Base-by-base conservation (phyloP, 2,113 vertebrate species). In the Actenoides hombroni region DNA sequence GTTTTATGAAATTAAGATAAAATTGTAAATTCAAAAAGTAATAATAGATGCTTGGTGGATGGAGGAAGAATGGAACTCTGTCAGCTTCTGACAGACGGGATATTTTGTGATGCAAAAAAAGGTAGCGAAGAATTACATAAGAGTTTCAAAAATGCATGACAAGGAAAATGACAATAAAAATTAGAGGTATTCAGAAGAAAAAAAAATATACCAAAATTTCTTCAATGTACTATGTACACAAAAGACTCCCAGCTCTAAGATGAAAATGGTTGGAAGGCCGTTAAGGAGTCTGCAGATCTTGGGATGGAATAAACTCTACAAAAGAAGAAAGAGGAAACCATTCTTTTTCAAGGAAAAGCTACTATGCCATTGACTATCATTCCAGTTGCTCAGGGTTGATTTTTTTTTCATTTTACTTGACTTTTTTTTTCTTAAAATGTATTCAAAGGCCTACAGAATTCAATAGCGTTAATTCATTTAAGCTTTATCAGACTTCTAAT, bases 91-190 rank as follows among this genome's bases (percentile, higher is more conserved):
- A 79, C 25, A 85, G 69, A 89, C 2, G 25, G 61, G 28, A 26
- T 75, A 91, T 74, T 84, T 71, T 64, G 40, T 44, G 42, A 42
- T 46, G 40, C 11, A 69, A 69, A 76, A 82, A 87, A 37, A 69
- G 28, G 16, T 71, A 77, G 68, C 24, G n/a, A 90, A 88, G 70
- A 63, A 77, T 81, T 91, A 90, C 8, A 14, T 37, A 82, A 84
- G 46, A 51, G 17, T 59, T 91, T 57, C 7, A 37, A 77, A 96
- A 90, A 87, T 44, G 73, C 0, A 2, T 61, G 49, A 63, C 61
- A 88, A 69, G 33, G 33, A 95, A 80, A 92, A 85, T 61, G 44
- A 70, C 28, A 90, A 85, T 40, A 89, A 91, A 95, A 92, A 79
- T 49, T 44, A 76, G 11, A 69, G 26, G 35, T 33, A 31, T 69